Base-by-base conservation (phyloP, 53 echinoderm and acorn worm species). In the Antedon mediterranea region DNA sequence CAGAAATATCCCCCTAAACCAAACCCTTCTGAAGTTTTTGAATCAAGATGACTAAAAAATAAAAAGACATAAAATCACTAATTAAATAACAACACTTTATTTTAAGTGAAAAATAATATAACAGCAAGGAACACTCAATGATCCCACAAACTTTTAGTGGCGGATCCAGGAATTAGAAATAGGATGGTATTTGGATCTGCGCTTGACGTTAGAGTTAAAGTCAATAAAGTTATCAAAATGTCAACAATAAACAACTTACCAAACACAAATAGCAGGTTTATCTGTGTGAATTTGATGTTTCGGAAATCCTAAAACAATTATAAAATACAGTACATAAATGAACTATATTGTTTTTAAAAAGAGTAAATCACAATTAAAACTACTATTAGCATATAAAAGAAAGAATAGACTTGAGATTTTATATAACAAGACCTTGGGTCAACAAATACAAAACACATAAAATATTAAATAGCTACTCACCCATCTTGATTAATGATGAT, bases 261-360 rank as follows among this genome's bases (percentile, higher is more conserved):
- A 95, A 89, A 95, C 91, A 79, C 95, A 95, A 89, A 92, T 89
- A 5, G 95, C 91, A 0, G 91, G 95, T 74, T 92, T 87, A 34
- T 95, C 95, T 74, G 95, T 89, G 86, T 95, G 91, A 0, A 95
- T 70, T 32, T 92, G 89, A 83, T 95, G 95, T 44, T 91, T 89
- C 0, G 95, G 95, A 81, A 95, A 95, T 28, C 92, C 92, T 92
- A 76, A 9, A 78, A 30, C 0, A 33, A 76, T 37, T 34, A 78
- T 13, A 20, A 23, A 31, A 82, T 31, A 82, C 1, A 57, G 23
- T 57, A 57, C 23, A 11, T 57, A 57, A 57, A 57, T 57, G 20
- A 11, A 57, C 9, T 57, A 11, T 6, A 37, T 6, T 37, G 37
- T 37, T 4, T 37, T n/a, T n/a, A n/a, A n/a, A n/a, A n/a, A n/a